Base-by-base conservation (phyloP, 2,888 invertebrate species). In the Patella pellucida region DNA sequence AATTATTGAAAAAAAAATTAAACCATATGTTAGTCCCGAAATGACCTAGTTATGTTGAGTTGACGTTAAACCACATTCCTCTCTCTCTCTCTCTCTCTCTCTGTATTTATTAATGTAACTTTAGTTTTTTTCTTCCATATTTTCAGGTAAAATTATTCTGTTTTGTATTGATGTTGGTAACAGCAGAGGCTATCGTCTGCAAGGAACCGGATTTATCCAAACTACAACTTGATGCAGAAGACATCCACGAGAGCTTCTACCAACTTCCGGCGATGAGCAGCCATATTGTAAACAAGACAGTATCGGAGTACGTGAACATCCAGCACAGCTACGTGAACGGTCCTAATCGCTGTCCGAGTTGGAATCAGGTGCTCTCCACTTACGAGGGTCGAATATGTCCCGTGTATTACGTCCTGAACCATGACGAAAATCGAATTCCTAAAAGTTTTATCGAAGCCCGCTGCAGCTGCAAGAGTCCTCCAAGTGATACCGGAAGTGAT, bases 191-290 rank as follows among this genome's bases (percentile, higher is more conserved):
- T 41, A 5, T 4, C 41, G 41, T 41, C 41, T 41, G 41, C 41
- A 41, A 5, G 9, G 62, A 62, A 11, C 62, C 62, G n/a, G 62
- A 62, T 11, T 12, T 62, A 23, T 62, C 62, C 14, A 62, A 62
- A 23, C 19, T 62, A 19, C 19, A 23, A 62, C 62, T 62, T 19
- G 62, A 62, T 23, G 62, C 23, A 15, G 67, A 72, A 19, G 16
- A 41, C 50, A 56, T 72, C 23, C 73, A 73, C 16, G 73, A 68
- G 19, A 73, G 73, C 19, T 73, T 73, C 27, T 73, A 68, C 27
- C 73, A 68, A 27, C 52, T 73, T n/a, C 73, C 73, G 1, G 14
- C 73, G 12, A 51, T 73, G 15, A 19, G n/a, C 7, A 16, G 52
- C 68, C 68, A 51, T 11, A 68, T 73, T 19, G 68, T 52, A 68